Percentiles rank a stretch among this genome's conserved stretches.
Conservation (phyloP, 1,140 invertebrate species). For the Mizuhopecten yessoensis region DNA sequence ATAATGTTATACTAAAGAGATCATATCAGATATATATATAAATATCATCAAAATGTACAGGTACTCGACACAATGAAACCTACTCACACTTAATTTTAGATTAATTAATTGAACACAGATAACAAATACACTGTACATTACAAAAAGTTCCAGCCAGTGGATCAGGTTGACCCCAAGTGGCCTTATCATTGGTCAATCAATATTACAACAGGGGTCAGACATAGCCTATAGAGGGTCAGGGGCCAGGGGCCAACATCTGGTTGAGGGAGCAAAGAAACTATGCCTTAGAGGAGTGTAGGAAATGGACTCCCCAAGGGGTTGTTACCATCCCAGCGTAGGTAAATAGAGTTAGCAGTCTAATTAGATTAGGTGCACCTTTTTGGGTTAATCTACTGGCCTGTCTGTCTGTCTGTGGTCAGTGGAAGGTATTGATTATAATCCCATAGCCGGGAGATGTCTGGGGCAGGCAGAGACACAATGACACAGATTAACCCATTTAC, state of each 20-base stretch:
- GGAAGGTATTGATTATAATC: not conserved
- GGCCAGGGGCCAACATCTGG: not conserved
- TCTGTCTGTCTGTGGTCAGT: not conserved
- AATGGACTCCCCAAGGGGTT: not conserved
- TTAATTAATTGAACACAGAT: not conserved
- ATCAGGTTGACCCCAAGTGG: not conserved
- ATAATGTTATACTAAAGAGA: too few species aligned
- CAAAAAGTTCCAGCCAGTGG: not conserved
- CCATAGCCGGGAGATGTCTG: not conserved
- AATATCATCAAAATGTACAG: too few species aligned
- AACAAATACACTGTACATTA: not conserved
- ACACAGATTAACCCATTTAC: not conserved
- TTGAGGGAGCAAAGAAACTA: not conserved
- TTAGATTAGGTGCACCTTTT: not conserved
- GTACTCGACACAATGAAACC: too few species aligned
- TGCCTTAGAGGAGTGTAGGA: not conserved
- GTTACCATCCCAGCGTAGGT: not conserved
- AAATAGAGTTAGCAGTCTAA: not conserved
- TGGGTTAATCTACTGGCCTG: not conserved
- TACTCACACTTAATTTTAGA: too few species aligned
- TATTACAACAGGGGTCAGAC: constrained; percentile 5
- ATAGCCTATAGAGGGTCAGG: not conserved
- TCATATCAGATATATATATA: too few species aligned
- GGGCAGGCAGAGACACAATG: not conserved
- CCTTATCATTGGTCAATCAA: constrained; percentile 38